These are phyloP conservation scores for Gadopsis marmoratus DNA, from an alignment of 2,797 vertebrate genomes.

Conservation along the genomic window DNA sequence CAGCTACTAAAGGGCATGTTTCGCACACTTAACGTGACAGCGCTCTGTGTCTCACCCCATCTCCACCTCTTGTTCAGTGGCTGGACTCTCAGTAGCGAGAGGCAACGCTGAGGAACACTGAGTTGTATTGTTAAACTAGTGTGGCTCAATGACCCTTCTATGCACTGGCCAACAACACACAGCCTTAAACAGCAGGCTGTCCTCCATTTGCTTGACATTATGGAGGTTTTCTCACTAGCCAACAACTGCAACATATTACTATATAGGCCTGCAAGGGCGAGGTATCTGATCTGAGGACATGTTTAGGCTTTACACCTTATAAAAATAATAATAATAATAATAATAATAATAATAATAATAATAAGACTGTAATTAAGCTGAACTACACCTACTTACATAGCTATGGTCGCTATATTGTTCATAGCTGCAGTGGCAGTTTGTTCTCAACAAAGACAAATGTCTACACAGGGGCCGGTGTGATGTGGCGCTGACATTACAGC, in stretches of 20 bases:
- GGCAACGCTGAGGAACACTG: slow-evolving; percentile 72
- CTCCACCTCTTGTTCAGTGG: slow-evolving; percentile 50
- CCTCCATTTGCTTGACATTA: slow-evolving; percentile 54
- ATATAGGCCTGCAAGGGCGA: background rate
- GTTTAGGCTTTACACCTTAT: slow-evolving; percentile 31
- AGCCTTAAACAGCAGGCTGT: slow-evolving; percentile 52
- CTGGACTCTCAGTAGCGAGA: slow-evolving; percentile 52
- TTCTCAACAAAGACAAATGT: background rate
- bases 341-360: background rate
- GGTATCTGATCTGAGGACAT: slow-evolving; percentile 16
- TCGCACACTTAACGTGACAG: slow-evolving; percentile 47
- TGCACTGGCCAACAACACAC: slow-evolving; percentile 56
- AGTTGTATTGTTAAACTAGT: slow-evolving; percentile 69
- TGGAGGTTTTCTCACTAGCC: slow-evolving; percentile 1
- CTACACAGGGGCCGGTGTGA: background rate
- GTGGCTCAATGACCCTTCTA: slow-evolving; percentile 79
- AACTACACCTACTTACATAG: slow-evolving; percentile 17
- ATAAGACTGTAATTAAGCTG: slow-evolving; percentile 26
- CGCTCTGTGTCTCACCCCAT: slow-evolving; percentile 37
- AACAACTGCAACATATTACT: background rate
- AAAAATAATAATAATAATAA: too few relatives aligned
- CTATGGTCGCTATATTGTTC: background rate
- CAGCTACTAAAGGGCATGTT: slow-evolving; percentile 20
- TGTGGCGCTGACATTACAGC: slow-evolving; percentile 50
- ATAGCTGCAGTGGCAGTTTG: background rate